Conservation (phyloP, 2,888 invertebrate species). For the Netelia inedita region DNA sequence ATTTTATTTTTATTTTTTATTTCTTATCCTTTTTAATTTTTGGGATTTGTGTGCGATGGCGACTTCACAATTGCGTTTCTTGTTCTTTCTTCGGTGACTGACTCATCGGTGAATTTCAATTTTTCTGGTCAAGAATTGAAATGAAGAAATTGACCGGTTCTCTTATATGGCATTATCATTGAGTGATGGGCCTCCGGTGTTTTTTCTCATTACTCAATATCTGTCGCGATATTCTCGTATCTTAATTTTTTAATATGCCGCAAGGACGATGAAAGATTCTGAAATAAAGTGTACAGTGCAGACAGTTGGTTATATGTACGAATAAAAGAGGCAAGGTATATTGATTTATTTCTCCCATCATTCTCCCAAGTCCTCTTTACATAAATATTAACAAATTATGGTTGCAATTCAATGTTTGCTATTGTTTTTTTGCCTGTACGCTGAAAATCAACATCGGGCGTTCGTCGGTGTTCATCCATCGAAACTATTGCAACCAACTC, state of each 20-base stretch:
- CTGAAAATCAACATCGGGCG: neutral
- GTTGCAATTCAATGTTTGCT: neutral
- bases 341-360: constrained; percentile 67
- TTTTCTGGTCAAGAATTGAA: constrained; percentile 72
- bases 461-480: too few species aligned
- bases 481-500: too few species aligned
- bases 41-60: neutral
- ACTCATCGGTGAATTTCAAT: constrained; percentile 70
- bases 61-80: constrained; percentile 5
- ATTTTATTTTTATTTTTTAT: constrained; percentile 47
- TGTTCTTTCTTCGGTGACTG: constrained; percentile 15
- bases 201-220: constrained; percentile 65
- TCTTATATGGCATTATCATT: constrained; percentile 37
- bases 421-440: neutral
- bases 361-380: constrained; percentile 62
- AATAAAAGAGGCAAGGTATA: constrained; percentile 75
- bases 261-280: constrained; percentile 70
- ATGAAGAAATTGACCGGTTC: constrained; percentile 48
- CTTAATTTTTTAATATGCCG: constrained; percentile 76
- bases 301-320: constrained; percentile 77
- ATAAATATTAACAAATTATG: neutral
- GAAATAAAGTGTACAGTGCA: constrained; percentile 76
- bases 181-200: constrained; percentile 50
- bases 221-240: constrained; percentile 71
- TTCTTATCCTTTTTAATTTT: neutral